Evolutionary conservation across 2,888 invertebrate genomes (phyloP).

Genomic region (Cantharis flavilabris): DNA sequence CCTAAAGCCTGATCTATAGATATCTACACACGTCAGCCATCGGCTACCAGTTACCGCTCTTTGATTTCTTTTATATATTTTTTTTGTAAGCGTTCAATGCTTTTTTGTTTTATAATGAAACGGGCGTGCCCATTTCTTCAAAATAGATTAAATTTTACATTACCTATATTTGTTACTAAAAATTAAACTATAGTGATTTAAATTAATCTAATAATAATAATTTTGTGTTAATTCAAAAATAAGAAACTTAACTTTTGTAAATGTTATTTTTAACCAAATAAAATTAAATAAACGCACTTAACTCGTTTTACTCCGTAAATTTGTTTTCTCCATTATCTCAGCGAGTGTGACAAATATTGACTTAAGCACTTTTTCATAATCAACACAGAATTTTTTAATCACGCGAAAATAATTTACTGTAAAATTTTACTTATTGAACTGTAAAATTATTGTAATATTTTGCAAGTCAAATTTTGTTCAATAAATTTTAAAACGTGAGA

Average conservation of each 20-base stretch:
- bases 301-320: no score
- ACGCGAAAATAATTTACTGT: neutral
- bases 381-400: no score
- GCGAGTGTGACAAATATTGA: no score
- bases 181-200: neutral
- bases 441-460: neutral
- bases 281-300: no score
- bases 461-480: neutral
- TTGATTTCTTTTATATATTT: constrained; percentile 29
- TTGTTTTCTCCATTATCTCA: no score
- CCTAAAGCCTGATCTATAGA: constrained; percentile 40
- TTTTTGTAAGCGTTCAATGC: constrained; percentile 33
- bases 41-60: constrained; percentile 40
- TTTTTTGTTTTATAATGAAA: constrained; percentile 36
- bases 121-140: constrained; percentile 22
- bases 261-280: no score
- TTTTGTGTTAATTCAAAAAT: no score
- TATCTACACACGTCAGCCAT: constrained; percentile 40
- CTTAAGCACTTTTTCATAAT: no score
- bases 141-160: constrained; percentile 21
- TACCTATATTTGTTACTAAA: neutral
- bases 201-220: neutral
- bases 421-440: neutral
- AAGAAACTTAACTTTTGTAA: no score
- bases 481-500: neutral